Conservation (phyloP, 2,113 vertebrate genomes). For the Megalops atlanticus region DNA sequence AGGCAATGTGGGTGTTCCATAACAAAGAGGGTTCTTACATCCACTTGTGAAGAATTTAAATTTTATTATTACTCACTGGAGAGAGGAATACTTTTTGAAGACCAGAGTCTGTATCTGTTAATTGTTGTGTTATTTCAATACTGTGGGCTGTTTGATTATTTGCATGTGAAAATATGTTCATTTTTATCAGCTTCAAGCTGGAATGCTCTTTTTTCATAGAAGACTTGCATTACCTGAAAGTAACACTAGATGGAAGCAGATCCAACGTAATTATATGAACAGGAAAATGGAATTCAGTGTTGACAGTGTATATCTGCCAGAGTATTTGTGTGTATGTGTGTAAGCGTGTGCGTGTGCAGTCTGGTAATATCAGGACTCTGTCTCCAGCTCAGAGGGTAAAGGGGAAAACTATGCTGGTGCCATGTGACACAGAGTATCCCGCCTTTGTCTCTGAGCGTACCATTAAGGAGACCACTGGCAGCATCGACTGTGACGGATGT, state of each 20-base stretch:
- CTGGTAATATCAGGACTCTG: conserved; percentile 30
- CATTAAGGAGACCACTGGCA: conserved; percentile 95
- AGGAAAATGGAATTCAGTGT: background rate
- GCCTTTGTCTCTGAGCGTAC: conserved; percentile 97
- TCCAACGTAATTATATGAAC: no score
- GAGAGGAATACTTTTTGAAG: no score
- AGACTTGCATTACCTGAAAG: background rate
- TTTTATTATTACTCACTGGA: no score
- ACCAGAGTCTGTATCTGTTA: background rate
- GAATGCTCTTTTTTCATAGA: no score
- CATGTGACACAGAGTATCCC: conserved; percentile 96
- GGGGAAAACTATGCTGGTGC: conserved; percentile 87
- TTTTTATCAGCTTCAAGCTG: no score
- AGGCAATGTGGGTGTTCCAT: no score
- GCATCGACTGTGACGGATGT: conserved; percentile 89
- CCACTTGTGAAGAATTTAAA: no score
- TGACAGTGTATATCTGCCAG: background rate
- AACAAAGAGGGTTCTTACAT: no score
- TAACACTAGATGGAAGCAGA: conserved; percentile 1
- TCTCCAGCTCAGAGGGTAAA: conserved; percentile 81
- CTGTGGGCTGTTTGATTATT: background rate
- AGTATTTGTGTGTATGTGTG: background rate
- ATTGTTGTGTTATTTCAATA: background rate
- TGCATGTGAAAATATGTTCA: background rate
- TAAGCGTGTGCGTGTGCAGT: conserved; percentile 8